Evolutionary conservation across 2,888 invertebrate genomes (phyloP).

Genomic region (Noctua comes): DNA sequence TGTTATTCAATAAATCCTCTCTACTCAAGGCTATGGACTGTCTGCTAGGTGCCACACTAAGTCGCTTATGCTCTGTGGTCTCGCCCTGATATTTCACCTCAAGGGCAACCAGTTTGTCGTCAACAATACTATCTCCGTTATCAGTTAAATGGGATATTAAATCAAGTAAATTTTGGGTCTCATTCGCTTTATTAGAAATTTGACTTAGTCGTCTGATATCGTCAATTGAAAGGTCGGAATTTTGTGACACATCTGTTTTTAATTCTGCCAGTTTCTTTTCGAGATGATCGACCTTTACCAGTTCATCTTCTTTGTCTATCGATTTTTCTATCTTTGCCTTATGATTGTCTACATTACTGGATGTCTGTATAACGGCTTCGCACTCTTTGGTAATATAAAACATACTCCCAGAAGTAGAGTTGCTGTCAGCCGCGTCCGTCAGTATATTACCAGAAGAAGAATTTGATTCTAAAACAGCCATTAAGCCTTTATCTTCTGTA

Average conservation of each 20-base stretch:
- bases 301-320: constrained; percentile 46
- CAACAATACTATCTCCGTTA: constrained; percentile 53
- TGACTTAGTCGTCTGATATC: constrained; percentile 42
- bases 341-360: constrained; percentile 26
- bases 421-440: constrained; percentile 2
- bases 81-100: constrained; percentile 51
- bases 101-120: constrained; percentile 20
- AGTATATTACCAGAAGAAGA: constrained; percentile 18
- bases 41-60: constrained; percentile 73
- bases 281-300: constrained; percentile 44
- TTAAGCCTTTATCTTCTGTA: constrained; percentile 62
- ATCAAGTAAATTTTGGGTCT: constrained; percentile 81
- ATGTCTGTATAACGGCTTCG: constrained; percentile 62
- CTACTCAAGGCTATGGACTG: constrained; percentile 76
- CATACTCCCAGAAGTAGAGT: constrained; percentile 67
- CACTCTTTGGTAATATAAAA: constrained; percentile 73
- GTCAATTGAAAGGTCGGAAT: constrained; percentile 51
- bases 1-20: constrained; percentile 79
- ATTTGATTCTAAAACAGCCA: constrained; percentile 48
- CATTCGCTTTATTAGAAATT: constrained; percentile 74
- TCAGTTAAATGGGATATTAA: constrained; percentile 82
- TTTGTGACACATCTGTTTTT: constrained; percentile 47
- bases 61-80: constrained; percentile 60
- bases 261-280: constrained; percentile 62
- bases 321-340: background rate